Evolutionary conservation across 2,113 vertebrate species (phyloP), one percentile per base, ranked within the genome.

Genomic region (Bujurquina vittata): DNA sequence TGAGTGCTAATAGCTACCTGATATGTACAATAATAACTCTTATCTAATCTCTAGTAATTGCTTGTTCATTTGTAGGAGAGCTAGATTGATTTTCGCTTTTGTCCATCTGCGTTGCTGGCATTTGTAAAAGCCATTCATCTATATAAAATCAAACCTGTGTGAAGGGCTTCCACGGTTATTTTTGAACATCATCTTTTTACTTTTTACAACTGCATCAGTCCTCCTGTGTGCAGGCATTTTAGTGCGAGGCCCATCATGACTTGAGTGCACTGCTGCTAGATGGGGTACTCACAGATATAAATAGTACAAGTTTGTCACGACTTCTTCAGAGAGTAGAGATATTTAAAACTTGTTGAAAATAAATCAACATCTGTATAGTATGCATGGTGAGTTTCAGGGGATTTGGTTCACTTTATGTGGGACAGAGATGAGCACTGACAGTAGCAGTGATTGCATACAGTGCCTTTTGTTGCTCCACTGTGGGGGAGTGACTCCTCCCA

Each of bases 401-500:
- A 72, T 83, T 37, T 55, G 62, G 20, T 55, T 63, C 23, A 80
- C 43, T 77, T 18, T 67, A 29, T 60, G 58, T 33, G 43, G 35
- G 61, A 76, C 46, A 29, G 62, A 23, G 26, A 37, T 55, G 52
- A 72, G 31, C 54, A 63, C 33, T 63, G 74, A n/a, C 22, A 15
- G 67, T 46, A 49, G 35, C 77, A 84, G 78, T 62, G 87, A 88
- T 84, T 81, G 83, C 57, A 77, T 84, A 77, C 52, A 29, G 72
- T 88, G 20, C 57, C 62, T 91, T 87, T 72, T 92, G 84, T 88
- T 81, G 83, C 91, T 77, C 73, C 84, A 61, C 84, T 84, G 40
- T 43, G 77, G 62, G 65, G 23, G 56, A 65, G 78, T 85, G 15
- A 72, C 61, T 87, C 88, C 85, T 93, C 91, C 91, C 93, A 94